These are phyloP conservation scores for Aleiodes testaceus DNA, from an alignment of 2,888 invertebrate species.

Conservation along the genomic window DNA sequence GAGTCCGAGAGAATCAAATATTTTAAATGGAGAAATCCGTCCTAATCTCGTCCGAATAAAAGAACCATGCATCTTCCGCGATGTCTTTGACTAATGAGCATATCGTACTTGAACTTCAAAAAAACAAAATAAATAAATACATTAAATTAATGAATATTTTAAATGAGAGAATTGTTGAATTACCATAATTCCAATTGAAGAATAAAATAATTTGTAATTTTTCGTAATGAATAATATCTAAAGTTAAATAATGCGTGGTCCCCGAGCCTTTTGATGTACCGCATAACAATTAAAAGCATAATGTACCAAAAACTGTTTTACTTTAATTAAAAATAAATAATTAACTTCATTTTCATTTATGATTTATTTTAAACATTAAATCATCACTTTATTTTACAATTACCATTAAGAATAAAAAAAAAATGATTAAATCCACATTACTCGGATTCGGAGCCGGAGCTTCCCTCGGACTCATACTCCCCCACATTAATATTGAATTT, in stretches of 20 bases:
- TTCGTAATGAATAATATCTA: slow-evolving; percentile 25
- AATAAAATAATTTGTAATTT: slow-evolving; percentile 23
- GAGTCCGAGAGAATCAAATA: neutral
- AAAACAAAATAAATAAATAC: neutral
- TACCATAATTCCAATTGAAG: slow-evolving; percentile 24
- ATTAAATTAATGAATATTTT: slow-evolving; percentile 12
- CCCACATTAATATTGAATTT: slow-evolving; percentile 90
- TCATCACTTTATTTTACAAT: too few relatives aligned
- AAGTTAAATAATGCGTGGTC: slow-evolving; percentile 50
- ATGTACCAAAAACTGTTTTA: too few relatives aligned
- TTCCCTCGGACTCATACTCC: slow-evolving; percentile 81
- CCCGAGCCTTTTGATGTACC: slow-evolving; percentile 52
- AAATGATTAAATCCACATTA: slow-evolving; percentile 61
- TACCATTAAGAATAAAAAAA: too few relatives aligned
- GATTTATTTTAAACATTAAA: too few relatives aligned
- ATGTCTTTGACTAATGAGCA: slow-evolving; percentile 45
- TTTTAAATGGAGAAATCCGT: slow-evolving; percentile 32
- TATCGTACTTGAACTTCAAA: slow-evolving; percentile 34
- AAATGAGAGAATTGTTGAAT: neutral
- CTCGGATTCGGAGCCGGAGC: slow-evolving; percentile 75
- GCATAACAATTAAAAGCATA: slow-evolving; percentile 17
- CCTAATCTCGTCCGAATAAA: slow-evolving; percentile 46
- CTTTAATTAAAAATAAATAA: too few relatives aligned
- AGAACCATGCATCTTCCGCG: slow-evolving; percentile 36
- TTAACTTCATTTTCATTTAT: too few relatives aligned